Evolutionary conservation across 2,113 vertebrate species (phyloP), one percentile per base, ranked within the genome.

Genomic region (Sinocyclocheilus maitianheensis): DNA sequence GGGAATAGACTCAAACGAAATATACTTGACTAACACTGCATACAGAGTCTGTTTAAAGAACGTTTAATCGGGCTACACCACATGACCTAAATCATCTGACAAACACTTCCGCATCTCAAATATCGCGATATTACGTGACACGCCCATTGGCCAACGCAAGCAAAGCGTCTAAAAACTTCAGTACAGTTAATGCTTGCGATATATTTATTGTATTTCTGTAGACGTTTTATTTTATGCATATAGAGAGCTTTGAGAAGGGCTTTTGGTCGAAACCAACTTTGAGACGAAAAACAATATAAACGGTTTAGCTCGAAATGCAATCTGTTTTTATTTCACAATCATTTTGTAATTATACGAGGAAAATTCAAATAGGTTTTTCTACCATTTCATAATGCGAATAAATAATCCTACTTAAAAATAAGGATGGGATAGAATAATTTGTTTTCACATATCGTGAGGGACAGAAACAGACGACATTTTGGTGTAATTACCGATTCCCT

Each of bases 81-180:
- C 92, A 89, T 94, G 95, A 95, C 69, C 62, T 43, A 63, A 55
- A 75, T 43, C 30, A 90, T 24, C 81, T 85, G 87, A 91, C 2
- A 9, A 40, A 77, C 53, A 83, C 91, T 94, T 94, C 93, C 92
- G 91, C 46, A 60, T n/a, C 53, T 0, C 0, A 3, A 51, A 3
- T 93, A 90, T 93, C 94, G 87, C 93, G 92, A 92, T 75, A 90
- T 16, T 67, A 34, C 22, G 34, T 14, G 9, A 13, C n/a, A 34
- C 37, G 20, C 16, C 63, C 18, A 11, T 43, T 81, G 5, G 43
- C 43, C 43, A 43, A 24, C n/a, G 37, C 71, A 74, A 67, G 26
- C 65, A 34, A 67, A 34, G 16, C 14, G 16, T 34, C 5, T 34
- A 18, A 5, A 14, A 55, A 55, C 14, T 6, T 53, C 48, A 12